Percentiles rank a stretch among this genome's conserved stretches.
Conservation (phyloP, 2,797 vertebrate genomes). For the Tachyglossus aculeatus region DNA sequence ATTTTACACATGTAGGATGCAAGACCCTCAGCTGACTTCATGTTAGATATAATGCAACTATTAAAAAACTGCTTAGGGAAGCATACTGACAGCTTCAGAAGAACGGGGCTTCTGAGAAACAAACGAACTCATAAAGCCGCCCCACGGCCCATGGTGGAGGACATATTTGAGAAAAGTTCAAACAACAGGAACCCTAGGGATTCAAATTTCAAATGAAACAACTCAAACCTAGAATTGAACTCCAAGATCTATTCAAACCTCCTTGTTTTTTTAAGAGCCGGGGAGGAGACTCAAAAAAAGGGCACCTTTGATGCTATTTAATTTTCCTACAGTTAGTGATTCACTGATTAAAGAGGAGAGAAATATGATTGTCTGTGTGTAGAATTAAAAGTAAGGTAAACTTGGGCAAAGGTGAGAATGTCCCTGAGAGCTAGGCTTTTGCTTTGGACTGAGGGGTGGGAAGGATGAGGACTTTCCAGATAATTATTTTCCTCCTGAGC, state of each 20-base stretch:
- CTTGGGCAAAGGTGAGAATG: no score
- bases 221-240: neutral
- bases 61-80: slow-evolving; percentile 13
- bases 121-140: slow-evolving; percentile 38
- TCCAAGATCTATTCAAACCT: neutral
- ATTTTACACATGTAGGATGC: neutral
- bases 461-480: no score
- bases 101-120: neutral
- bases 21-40: neutral
- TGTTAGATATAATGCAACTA: slow-evolving; percentile 19
- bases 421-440: no score
- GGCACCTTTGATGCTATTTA: no score
- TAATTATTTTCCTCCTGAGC: no score
- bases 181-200: neutral
- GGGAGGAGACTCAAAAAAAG: no score
- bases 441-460: no score
- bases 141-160: neutral
- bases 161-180: neutral
- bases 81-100: slow-evolving; percentile 4
- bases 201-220: slow-evolving; percentile 1
- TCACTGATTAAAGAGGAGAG: no score
- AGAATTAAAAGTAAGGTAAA: no score
- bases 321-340: no score
- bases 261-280: slow-evolving; percentile 11
- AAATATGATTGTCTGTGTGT: no score